Evolutionary conservation across 2,797 vertebrate genomes (phyloP).

Genomic region (Chlorospingus semifuscus): DNA sequence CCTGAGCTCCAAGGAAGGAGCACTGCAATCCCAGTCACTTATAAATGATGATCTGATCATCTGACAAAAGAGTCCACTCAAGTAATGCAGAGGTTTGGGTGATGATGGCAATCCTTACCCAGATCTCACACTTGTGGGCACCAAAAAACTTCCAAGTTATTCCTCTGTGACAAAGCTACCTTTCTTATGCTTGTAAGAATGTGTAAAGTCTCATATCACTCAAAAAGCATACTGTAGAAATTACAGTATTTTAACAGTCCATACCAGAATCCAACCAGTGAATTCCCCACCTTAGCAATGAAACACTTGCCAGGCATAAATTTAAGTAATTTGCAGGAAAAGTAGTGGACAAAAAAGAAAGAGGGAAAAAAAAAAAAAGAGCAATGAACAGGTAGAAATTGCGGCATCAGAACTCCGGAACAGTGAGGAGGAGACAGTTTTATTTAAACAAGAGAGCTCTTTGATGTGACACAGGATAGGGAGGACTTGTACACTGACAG

Average conservation of each 20-base stretch:
- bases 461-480: neutral
- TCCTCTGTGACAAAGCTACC: neutral
- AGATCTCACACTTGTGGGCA: neutral
- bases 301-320: neutral
- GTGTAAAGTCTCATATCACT: neutral
- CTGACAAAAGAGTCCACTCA: neutral
- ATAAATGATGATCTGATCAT: neutral
- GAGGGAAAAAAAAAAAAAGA: rapidly evolving
- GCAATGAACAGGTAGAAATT: neutral
- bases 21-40: neutral
- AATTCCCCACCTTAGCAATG: neutral
- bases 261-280: neutral
- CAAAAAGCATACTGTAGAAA: neutral
- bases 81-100: neutral
- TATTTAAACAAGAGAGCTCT: neutral
- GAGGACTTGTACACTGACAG: neutral
- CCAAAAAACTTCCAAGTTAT: neutral
- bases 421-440: neutral
- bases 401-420: neutral
- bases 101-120: neutral
- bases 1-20: neutral
- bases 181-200: neutral
- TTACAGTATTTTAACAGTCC: neutral
- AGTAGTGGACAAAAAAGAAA: neutral
- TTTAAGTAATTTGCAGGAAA: neutral